Evolutionary conservation across 2,113 vertebrate genomes (phyloP), one percentile per base, ranked within the genome.

Genomic region (Pollachius pollachius): DNA sequence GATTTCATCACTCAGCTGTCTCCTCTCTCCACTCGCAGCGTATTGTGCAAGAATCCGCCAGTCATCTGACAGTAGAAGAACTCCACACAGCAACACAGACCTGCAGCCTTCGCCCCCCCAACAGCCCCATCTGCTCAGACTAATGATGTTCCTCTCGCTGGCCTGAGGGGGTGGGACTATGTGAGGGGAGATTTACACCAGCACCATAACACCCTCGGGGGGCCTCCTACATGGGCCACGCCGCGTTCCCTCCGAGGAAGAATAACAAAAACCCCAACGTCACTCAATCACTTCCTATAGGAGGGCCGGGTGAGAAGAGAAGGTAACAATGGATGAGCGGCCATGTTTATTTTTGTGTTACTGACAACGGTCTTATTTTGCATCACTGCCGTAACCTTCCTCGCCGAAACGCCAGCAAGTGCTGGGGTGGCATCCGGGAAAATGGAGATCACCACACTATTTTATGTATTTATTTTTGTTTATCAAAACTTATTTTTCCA

Each of bases 351-450:
- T 88, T 88, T 86, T 2, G 84, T 90, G 60, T 80, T 83, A 85
- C 82, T 87, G 88, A 91, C 87, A 91, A 85, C 81, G 84, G 84
- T 81, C 86, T 88, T 89, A 87, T 89, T 89, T 86, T 87, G 85
- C 41, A 48, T 30, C 30, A 30, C 85, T 87, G 84, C 88, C 89
- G 88, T 77, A 83, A 87, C 84, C 87, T 75, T 80, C 81, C 81
- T 48, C 2, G 7, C 41, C 7, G 41, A 48, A 13, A 48, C 6
- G 7, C 41, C 1, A 37, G 21, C 21, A 23, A 23, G 21, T 23
- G 21, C 21, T 23, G 21, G 21, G 21, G 21, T 23, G 21, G 21
- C 21, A 23, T 23, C 21, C 21, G 21, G 21, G 21, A 23, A 23
- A 23, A 23, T 23, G 21, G 2, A 23, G 21, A 23, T 1, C 21